Base-by-base conservation (phyloP, 2,113 vertebrate species). In the Nipponia nippon region DNA sequence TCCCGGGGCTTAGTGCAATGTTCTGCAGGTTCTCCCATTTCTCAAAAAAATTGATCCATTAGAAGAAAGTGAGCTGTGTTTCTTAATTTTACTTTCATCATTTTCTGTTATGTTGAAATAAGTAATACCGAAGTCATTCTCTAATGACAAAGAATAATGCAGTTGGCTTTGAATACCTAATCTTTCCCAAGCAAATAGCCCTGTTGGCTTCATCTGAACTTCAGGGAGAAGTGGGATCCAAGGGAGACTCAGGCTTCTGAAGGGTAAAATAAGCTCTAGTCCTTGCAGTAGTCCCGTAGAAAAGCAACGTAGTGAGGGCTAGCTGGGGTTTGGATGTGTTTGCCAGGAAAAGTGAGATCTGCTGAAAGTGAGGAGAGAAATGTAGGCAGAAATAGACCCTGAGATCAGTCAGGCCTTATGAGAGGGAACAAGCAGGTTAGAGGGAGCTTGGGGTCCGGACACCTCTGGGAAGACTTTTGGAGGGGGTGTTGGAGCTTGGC, bases 61-160 rank as follows among this genome's bases (percentile, higher is more conserved):
- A 62, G 42, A 77, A 90, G 65, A 85, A 94, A 84, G 29, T 71
- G 19, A 95, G 20, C n/a, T 58, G 4, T 82, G 70, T 93, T 59
- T 95, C 83, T 88, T 84, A 58, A 59, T 90, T 95, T 95, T 86
- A 9, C 42, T 93, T 93, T 86, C 21, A 86, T 83, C 19, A 21
- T 44, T 89, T 91, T 94, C 77, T 77, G 3, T 90, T 78, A 80
- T 73, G 30, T 55, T 40, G 34, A 65, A 88, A 26, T 32, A 69
- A 36, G 21, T 71, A 62, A 55, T 36, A 59, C 12, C 2, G 1
- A 56, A 50, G 15, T 67, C 12, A 71, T 81, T 86, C 19, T 76
- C 10, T 77, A 36, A 52, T 56, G 38, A 34, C 67, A 69, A 59
- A 75, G 21, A 84, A 16, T 62, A 91, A 78, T 81, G 21, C 11